Conservation (phyloP, 2,113 vertebrate species). For the Pteropus alecto region DNA sequence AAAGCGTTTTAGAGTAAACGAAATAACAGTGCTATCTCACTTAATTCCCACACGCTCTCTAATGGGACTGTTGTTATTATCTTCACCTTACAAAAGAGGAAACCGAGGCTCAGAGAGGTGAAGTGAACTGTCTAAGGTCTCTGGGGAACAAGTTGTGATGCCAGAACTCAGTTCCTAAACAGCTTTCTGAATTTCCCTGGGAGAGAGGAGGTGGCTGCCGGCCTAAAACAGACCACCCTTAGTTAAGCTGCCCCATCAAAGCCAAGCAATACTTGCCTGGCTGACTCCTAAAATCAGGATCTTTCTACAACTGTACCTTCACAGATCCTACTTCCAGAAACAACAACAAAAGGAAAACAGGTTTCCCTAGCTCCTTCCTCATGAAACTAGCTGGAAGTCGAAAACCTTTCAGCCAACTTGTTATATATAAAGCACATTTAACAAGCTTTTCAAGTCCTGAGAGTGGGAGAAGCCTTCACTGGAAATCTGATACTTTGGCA, state of each 20-base stretch:
- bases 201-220: neutral
- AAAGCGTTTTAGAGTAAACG: neutral
- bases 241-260: neutral
- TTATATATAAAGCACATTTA: slow-evolving; percentile 73
- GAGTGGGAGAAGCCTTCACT: slow-evolving; percentile 60
- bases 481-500: slow-evolving; percentile 72
- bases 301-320: slow-evolving; percentile 7
- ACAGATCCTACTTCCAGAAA: slow-evolving; percentile 57
- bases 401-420: slow-evolving; percentile 55
- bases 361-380: slow-evolving; percentile 61
- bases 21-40: neutral
- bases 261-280: neutral
- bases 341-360: slow-evolving; percentile 68
- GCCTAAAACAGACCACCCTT: neutral
- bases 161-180: neutral
- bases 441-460: slow-evolving; percentile 65
- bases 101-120: neutral
- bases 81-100: neutral
- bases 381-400: slow-evolving; percentile 48
- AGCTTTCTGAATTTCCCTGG: neutral
- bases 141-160: neutral
- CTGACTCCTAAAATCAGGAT: neutral
- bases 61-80: too few relatives aligned
- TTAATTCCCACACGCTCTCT: neutral
- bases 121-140: neutral